Percentiles rank a stretch among this genome's conserved stretches.
These are phyloP conservation scores for Mnemiopsis leidyi DNA, from an alignment of 37 sponge, comb jelly and placozoan species.

Conservation along the genomic window DNA sequence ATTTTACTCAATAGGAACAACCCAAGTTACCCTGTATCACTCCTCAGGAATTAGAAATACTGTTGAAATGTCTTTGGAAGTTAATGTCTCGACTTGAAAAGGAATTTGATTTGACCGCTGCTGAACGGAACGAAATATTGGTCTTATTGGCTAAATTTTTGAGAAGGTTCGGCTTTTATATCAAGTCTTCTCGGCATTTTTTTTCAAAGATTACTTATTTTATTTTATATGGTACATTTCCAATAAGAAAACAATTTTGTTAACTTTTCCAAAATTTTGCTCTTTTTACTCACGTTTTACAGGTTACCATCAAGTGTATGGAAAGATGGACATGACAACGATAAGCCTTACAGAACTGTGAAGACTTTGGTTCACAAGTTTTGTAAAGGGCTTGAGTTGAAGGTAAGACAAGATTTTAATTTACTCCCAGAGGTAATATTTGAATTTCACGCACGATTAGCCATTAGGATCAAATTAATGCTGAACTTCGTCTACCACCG, in stretches of 20 bases:
- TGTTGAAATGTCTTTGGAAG: slow-evolving; percentile 37
- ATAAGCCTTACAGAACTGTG: slow-evolving; percentile 80
- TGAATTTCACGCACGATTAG: no score
- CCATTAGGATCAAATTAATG: no score
- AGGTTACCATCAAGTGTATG: slow-evolving; percentile 27
- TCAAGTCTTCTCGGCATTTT: no score
- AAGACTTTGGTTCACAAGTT: slow-evolving; percentile 86
- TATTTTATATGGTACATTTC: no score
- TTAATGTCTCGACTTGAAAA: not conserved
- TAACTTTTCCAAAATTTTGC: no score
- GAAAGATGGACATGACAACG: slow-evolving; percentile 64
- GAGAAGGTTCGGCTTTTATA: no score
- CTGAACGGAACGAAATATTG: not conserved
- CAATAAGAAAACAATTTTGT: no score
- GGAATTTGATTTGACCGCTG: not conserved
- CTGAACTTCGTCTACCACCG: no score
- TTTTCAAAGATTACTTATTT: no score
- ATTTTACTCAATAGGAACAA: no score
- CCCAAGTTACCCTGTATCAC: not conserved
- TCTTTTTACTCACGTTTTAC: no score
- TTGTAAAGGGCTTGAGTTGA: slow-evolving; percentile 68
- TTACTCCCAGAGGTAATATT: no score
- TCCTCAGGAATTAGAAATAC: not conserved
- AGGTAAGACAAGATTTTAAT: slow-evolving; percentile 68
- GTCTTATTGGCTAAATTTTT: not conserved